Evolutionary conservation across 1,140 invertebrate species (phyloP).

Genomic region (Diuraphis noxia): DNA sequence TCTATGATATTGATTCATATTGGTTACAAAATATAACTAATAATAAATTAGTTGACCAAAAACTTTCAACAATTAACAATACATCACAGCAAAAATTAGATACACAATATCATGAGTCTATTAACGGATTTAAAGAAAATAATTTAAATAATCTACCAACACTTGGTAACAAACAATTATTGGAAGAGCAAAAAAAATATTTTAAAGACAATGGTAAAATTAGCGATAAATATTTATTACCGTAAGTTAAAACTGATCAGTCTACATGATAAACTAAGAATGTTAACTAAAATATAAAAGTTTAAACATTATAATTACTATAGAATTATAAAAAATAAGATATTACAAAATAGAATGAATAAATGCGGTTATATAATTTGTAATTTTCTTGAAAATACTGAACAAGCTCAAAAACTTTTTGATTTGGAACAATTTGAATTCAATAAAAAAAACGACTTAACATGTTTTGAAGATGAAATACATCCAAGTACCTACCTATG

Average conservation of each 20-base stretch:
- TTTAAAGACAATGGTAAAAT: slow-evolving; percentile 30
- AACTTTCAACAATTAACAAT: neutral
- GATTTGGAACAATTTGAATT: neutral
- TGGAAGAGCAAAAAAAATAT: slow-evolving; percentile 29
- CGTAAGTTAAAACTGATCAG: slow-evolving; percentile 12
- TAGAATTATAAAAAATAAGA: slow-evolving; percentile 36
- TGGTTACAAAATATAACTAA: neutral
- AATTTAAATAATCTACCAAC: neutral
- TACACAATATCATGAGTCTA: neutral
- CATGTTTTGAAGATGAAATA: neutral
- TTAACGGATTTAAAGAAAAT: neutral
- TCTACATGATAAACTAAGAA: neutral
- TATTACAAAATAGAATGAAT: neutral
- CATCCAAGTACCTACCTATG: slow-evolving; percentile 20
- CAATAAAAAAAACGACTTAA: neutral
- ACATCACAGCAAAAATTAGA: neutral
- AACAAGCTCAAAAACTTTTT: slow-evolving; percentile 38
- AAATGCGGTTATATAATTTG: slow-evolving; percentile 25
- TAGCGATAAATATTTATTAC: slow-evolving; percentile 27
- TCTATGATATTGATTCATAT: neutral
- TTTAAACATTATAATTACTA: neutral
- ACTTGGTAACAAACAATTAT: slow-evolving; percentile 6
- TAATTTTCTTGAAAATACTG: slow-evolving; percentile 44
- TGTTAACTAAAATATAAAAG: neutral
- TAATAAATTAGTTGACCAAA: slow-evolving; percentile 13